Evolutionary conservation across 2,797 vertebrate species (phyloP), one percentile per base, ranked within the genome.

Genomic region (Ataeniobius toweri): DNA sequence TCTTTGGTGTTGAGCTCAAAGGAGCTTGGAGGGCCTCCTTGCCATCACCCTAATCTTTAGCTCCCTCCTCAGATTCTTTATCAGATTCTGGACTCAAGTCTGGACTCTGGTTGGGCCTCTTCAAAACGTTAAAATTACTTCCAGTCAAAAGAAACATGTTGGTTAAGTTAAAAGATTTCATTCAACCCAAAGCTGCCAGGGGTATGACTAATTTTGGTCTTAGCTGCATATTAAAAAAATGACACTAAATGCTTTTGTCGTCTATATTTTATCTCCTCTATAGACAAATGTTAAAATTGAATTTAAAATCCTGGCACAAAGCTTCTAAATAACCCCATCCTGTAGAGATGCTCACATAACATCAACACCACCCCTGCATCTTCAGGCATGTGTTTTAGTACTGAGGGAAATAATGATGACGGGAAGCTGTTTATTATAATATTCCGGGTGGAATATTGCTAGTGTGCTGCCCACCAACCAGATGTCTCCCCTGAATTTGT

Each of bases 401-500:
- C 26, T 39, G 70, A 71, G 63, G 80, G 76, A 85, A 87, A 78
- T 84, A 77, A 80, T 36, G 59, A 73, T 39, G 79, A 78, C 9
- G 81, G 78, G 84, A 82, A 80, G 82, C 85, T 92, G 90, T 84
- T 91, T 90, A 91, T 86, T 86, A 92, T 89, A 85, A 80, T 74
- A 86, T 92, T 86, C 92, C 93, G 89, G 89, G 85, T 92, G 92
- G 91, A 89, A 87, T 85, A 87, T 91, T 86, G 87, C 84, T 85
- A 83, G 84, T 90, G 77, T 86, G 83, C 84, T 88, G 89, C 90
- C 89, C 89, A 90, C 88, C 85, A 84, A 90, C 88, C 93, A 94
- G 91, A 93, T 94, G 93, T 92, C 92, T 93, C 90, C 87, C 85
- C 90, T 93, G 92, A 94, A 93, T 94, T 92, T 88, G 91, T 93